Conservation (phyloP, 2,888 invertebrate species). For the Hypomecis atomaria region DNA sequence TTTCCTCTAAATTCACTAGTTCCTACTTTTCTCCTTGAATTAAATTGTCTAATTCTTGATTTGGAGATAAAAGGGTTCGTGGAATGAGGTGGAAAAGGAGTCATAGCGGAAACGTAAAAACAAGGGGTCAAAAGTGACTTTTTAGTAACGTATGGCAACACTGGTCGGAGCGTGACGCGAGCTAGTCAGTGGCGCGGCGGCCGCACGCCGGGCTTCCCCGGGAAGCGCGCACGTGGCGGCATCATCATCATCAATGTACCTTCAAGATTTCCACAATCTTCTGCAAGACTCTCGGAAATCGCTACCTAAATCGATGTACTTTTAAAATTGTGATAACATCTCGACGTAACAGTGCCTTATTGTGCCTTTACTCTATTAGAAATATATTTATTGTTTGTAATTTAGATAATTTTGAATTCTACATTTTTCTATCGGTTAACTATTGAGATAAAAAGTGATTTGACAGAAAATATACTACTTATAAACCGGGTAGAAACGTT, state of each 20-base stretch:
- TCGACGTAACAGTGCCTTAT: constrained; percentile 81
- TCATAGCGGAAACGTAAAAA: no score
- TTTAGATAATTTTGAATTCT: constrained; percentile 75
- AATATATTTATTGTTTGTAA: constrained; percentile 80
- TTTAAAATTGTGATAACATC: constrained; percentile 82
- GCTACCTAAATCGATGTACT: constrained; percentile 53
- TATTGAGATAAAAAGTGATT: constrained; percentile 68
- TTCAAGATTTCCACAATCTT: constrained; percentile 75
- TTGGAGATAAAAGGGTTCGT: no score
- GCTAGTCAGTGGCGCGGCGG: constrained; percentile 57
- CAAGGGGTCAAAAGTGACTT: no score
- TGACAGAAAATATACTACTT: constrained; percentile 69
- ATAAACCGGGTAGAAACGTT: constrained; percentile 65
- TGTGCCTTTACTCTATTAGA: constrained; percentile 75
- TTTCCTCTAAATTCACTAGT: no score
- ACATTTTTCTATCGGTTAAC: constrained; percentile 67
- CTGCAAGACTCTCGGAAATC: constrained; percentile 76
- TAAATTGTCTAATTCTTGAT: no score
- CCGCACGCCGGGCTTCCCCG: constrained; percentile 75
- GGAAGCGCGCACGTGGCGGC: constrained; percentile 74
- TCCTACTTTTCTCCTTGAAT: no score
- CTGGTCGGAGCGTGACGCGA: constrained; percentile 49
- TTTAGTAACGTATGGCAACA: not conserved
- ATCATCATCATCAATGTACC: constrained; percentile 45
- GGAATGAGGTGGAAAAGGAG: no score